Percentiles rank a stretch among this genome's conserved stretches.
These are phyloP conservation scores for Megalops atlanticus DNA, from an alignment of 2,113 vertebrate species.

Conservation along the genomic window DNA sequence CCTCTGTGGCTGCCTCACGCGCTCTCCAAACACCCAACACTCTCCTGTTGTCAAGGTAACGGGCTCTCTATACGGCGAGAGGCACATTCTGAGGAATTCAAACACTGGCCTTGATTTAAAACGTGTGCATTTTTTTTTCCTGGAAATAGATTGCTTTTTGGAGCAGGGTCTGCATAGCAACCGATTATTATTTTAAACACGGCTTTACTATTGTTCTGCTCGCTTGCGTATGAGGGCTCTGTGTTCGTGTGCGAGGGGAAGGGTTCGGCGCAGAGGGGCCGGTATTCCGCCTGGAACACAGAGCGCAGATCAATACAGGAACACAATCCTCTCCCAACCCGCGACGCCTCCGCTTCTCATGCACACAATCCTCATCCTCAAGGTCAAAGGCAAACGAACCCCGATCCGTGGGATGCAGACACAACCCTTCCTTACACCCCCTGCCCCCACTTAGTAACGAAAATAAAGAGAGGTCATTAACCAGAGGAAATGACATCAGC, in stretches of 20 bases:
- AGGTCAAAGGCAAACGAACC: not conserved
- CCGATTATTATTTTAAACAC: not conserved
- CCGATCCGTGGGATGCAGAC: not conserved
- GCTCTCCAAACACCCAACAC: slow-evolving; percentile 56
- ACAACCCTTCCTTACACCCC: not conserved
- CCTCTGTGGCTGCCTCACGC: slow-evolving; percentile 54
- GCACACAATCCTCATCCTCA: not conserved
- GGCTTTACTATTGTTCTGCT: too few relatives aligned
- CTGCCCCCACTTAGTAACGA: not conserved
- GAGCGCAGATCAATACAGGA: not conserved
- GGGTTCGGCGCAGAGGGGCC: not conserved
- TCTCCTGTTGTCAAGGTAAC: slow-evolving; percentile 78
- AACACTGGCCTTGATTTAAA: slow-evolving; percentile 49
- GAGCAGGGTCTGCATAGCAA: not conserved
- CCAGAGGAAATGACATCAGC: not conserved
- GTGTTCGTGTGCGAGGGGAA: not conserved
- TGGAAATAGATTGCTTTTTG: not conserved
- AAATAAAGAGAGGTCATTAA: not conserved
- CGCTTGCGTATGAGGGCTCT: too few relatives aligned
- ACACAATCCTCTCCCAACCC: not conserved
- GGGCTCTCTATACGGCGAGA: slow-evolving; percentile 51
- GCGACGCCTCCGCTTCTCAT: not conserved
- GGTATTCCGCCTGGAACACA: not conserved
- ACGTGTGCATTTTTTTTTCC: not conserved
- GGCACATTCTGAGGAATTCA: slow-evolving; percentile 59